Evolutionary conservation across 2,797 vertebrate species (phyloP), one percentile per base, ranked within the genome.

Genomic region (Clarias platycephalus): DNA sequence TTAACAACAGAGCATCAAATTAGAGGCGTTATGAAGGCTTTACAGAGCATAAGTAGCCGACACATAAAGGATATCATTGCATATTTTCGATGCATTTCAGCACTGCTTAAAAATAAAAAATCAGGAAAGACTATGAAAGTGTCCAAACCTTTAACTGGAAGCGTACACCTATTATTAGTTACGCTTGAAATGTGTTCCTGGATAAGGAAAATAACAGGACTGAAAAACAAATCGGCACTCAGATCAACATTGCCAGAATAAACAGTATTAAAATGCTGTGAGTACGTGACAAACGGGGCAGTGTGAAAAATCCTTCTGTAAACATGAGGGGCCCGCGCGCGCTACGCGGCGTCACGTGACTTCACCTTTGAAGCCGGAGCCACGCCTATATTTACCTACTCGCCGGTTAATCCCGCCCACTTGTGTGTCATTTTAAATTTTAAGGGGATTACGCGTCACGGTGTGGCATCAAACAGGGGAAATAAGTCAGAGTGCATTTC

Each of bases 351-450:
- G 10, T 85, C 86, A 89, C 77, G 85, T 89, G 88, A 86, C 77
- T 3, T 74, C n/a, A 89, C 84, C 86, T 89, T 80, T 81, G 28
- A 37, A 24, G 55, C 18, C 58, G 53, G 28, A 31, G 62, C 58
- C 85, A 84, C 88, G 82, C 86, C 88, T 83, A 62, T 89, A 80
- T 87, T 89, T 82, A 83, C 67, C 79, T 83, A 63, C 83, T 63
- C 84, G 34, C 34, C 1, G 9, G 80, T 28, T 70, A 78, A 2
- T 57, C 24, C 66, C 77, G 31, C 64, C 68, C 76, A 81, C 80
- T 62, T 37, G 58, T 63, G 18, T 79, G 87, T 64, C 37, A 67
- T 85, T 44, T 71, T 26, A 40, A 4, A 63, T 34, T 2, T 37
- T 40, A 37, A 68, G 62, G 71, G 9, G 7, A 28, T 28, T 57